Conservation (phyloP, 2,797 vertebrate genomes). For the Chaunax sp. region DNA sequence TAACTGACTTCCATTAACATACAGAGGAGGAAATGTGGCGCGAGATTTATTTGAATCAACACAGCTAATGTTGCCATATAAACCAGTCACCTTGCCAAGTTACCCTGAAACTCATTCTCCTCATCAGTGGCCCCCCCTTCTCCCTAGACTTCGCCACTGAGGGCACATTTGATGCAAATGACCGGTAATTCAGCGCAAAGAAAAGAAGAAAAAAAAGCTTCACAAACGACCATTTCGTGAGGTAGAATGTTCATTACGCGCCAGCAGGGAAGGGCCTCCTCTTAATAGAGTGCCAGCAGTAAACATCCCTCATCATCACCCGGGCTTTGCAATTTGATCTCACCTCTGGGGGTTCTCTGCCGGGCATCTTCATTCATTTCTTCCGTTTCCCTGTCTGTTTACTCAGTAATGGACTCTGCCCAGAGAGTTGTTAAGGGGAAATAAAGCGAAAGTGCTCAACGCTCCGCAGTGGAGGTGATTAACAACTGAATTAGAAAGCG, state of each 20-base stretch:
- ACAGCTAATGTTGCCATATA: slow-evolving; percentile 69
- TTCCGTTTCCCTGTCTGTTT: slow-evolving; percentile 74
- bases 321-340: slow-evolving; percentile 74
- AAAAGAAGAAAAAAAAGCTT: slow-evolving; percentile 43
- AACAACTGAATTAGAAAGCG: slow-evolving; percentile 77
- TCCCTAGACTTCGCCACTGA: slow-evolving; percentile 47
- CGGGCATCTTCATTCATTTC: slow-evolving; percentile 75
- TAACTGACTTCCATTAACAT: slow-evolving; percentile 72
- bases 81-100: slow-evolving; percentile 79
- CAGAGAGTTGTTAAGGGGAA: slow-evolving; percentile 71
- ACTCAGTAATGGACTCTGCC: slow-evolving; percentile 79
- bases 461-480: slow-evolving; percentile 70
- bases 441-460: slow-evolving; percentile 67
- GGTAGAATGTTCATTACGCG: slow-evolving; percentile 80
- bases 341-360: slow-evolving; percentile 73
- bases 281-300: slow-evolving; percentile 77
- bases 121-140: slow-evolving; percentile 33
- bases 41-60: slow-evolving; percentile 71
- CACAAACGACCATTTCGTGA: slow-evolving; percentile 67
- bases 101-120: slow-evolving; percentile 62
- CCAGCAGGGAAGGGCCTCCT: slow-evolving; percentile 77
- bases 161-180: slow-evolving; percentile 77
- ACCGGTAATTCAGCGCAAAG: slow-evolving; percentile 71
- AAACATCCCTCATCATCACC: slow-evolving; percentile 81
- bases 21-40: slow-evolving; percentile 47